Base-by-base conservation (phyloP, 2,888 invertebrate species). In the Dendrolimus pini region DNA sequence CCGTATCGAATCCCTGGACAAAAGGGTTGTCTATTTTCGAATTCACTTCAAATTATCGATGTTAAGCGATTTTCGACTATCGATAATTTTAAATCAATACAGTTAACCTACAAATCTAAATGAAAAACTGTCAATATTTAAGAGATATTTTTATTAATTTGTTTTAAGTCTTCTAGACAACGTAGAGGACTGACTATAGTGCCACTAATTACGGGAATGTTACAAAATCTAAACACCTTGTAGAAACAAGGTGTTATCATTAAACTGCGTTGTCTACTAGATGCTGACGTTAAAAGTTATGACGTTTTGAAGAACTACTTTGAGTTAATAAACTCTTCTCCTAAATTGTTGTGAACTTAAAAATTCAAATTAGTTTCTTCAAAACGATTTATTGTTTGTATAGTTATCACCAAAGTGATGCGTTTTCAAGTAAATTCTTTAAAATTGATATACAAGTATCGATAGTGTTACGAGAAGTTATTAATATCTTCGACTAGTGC, bases 151-250 rank as follows among this genome's bases (percentile, higher is more conserved):
- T 6, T 30, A 30, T 30, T 30, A 30, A 3, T 30, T 30, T 30
- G 30, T 30, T 30, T 47, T 47, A 10, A 47, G 47, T 62, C 58
- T 56, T 54, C 54, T 53, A 59, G 47, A 47, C 47, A 47, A 47
- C 47, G 47, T 47, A 47, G 47, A 47, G 9, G 12, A 47, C 47
- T 47, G 47, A 47, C 7, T 47, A 10, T 10, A 47, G 47, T 47
- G 47, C 47, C 47, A 47, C 47, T 10, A 47, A 12, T 47, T 47
- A 12, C 12, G 47, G 8, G 47, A 47, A 47, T 47, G 47, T 47
- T 47, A 12, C 9, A 47, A 47, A 47, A 30, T 30, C 30, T 30
- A 47, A 47, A 47, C 47, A 8, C 12, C 9, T 10, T 47, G 30
- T 47, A n/a, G n/a, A n/a, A n/a, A n/a, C n/a, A n/a, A n/a, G n/a